Evolutionary conservation across 2,797 vertebrate species (phyloP), one percentile per base, ranked within the genome.

Genomic region (Cynopterus sphinx): DNA sequence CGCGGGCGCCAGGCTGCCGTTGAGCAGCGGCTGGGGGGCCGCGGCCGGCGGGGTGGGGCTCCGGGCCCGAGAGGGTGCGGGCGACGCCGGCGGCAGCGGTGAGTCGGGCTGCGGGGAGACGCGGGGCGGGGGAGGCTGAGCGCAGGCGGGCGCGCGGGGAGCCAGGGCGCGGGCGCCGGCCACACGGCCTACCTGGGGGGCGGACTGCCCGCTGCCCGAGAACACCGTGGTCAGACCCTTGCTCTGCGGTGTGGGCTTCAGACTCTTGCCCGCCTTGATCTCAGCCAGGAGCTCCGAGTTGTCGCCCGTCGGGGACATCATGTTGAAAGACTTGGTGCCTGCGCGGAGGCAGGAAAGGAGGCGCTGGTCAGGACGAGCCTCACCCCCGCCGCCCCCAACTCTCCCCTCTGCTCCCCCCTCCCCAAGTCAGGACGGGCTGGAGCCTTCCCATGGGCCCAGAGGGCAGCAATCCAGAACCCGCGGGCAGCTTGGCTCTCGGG

Each of bases 241-340:
- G 98, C 98, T 99, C 86, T 99, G 99, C 0, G 99, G 99, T 0
- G 99, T 99, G 6, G 99, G 99, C 98, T 99, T 99, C 96, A 99
- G 99, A 98, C 98, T 99, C 98, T 99, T 99, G 97, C 99, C 99
- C 0, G 99, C 99, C 98, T 99, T 99, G 98, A 99, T 99, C 98
- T 99, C 99, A 12, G 99, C 99, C 98, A 99, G 98, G 83, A 99
- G 99, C 98, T 99, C 99, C 0, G 99, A 99, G 98, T 99, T 99
- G 99, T 99, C 99, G 0, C 99, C 99, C 1, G 99, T 99, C 33
- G 99, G 99, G 98, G 99, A 99, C 99, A 99, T 99, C 99, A 99
- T 99, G 98, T 99, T 99, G 99, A 99, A 99, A 94, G 99, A 99
- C 98, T 99, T 99, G 98, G 99, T 98, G 98, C 99, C 99, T 99